phyloP scores from a whole-genome alignment of 2,113 vertebrate species.

The Cercocebus atys region DNA sequence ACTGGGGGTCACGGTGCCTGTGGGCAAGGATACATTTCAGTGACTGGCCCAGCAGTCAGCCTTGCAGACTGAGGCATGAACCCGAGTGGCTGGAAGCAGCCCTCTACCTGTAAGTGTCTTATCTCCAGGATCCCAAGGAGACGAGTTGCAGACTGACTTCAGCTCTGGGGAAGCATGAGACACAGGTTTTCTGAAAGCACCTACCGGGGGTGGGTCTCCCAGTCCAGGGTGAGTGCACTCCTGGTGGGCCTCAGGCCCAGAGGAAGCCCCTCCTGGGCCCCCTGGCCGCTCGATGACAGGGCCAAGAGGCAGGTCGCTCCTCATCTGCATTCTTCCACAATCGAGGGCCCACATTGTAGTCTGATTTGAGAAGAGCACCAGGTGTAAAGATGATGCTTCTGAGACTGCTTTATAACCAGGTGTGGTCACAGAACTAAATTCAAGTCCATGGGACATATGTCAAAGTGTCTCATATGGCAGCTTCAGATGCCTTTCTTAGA shows the following conservation, averaged over 20 bases:
- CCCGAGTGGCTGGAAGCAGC: not conserved
- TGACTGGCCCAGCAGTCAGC: no score
- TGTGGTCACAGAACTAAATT: not conserved
- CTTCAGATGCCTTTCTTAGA: not conserved
- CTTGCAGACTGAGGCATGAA: not conserved
- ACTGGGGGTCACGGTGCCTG: not conserved
- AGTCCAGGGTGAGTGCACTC: not conserved
- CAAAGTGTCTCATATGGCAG: not conserved
- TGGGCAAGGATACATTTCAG: not conserved
- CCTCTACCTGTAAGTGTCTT: not conserved
- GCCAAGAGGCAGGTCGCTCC: not conserved
- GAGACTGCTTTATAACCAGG: not conserved
- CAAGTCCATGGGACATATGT: not conserved
- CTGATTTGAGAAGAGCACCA: not conserved
- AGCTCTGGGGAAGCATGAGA: not conserved
- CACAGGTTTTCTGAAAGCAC: not conserved
- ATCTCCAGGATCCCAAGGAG: not conserved
- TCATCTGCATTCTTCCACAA: not conserved
- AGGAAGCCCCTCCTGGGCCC: no score
- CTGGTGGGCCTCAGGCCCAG: not conserved
- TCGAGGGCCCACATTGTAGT: not conserved
- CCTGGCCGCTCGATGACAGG: not conserved
- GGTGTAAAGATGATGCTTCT: not conserved
- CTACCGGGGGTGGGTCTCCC: not conserved
- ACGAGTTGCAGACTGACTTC: not conserved